These are phyloP conservation scores for Epinephelus fuscoguttatus DNA, from an alignment of 2,113 vertebrate genomes.

Conservation along the genomic window DNA sequence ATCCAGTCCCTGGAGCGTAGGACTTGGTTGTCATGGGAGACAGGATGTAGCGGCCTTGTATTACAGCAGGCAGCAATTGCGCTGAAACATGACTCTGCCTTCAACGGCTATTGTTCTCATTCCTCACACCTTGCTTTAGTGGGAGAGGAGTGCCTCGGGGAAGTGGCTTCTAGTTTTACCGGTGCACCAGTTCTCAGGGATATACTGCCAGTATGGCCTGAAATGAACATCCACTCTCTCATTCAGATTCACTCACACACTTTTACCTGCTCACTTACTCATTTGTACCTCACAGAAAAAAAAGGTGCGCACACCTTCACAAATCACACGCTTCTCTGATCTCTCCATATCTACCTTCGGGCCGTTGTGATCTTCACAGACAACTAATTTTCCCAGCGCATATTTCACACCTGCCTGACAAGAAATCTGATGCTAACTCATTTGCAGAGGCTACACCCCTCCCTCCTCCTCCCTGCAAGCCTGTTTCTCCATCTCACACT, in stretches of 20 bases:
- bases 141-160: conserved; percentile 47
- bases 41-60: conserved; percentile 51
- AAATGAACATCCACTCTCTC: conserved; percentile 36
- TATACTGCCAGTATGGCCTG: conserved; percentile 11
- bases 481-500: not conserved
- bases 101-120: conserved; percentile 56
- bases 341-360: conserved; percentile 27
- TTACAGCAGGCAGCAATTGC: conserved; percentile 49
- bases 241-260: conserved; percentile 12
- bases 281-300: not conserved
- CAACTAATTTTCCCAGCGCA: conserved; percentile 41
- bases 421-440: conserved; percentile 47
- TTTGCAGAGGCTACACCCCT: conserved; percentile 18
- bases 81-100: conserved; percentile 63
- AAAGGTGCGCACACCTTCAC: not conserved
- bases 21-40: conserved; percentile 69
- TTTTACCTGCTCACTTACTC: conserved; percentile 21
- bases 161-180: conserved; percentile 38
- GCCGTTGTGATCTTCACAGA: conserved; percentile 45
- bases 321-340: conserved; percentile 53
- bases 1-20: conserved; percentile 1
- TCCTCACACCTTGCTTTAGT: conserved; percentile 54
- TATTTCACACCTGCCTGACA: conserved; percentile 56
- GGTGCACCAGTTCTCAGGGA: conserved; percentile 54
- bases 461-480: too few relatives aligned